Evolutionary conservation across 2,797 vertebrate genomes (phyloP), one percentile per base, ranked within the genome.

Genomic region (Botia almorhae): DNA sequence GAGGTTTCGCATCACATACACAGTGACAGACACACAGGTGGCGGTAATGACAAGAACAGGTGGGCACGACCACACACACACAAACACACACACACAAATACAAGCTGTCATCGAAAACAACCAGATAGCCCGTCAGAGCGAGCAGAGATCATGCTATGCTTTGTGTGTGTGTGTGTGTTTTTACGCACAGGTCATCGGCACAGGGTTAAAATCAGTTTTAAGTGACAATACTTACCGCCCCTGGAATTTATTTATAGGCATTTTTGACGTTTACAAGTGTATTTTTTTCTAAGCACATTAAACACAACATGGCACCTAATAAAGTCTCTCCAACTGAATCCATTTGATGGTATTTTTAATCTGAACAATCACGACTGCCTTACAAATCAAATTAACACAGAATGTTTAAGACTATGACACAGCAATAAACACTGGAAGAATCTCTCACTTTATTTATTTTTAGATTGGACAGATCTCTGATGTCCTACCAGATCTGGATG

Each of bases 31-130:
- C 51, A 74, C 82, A 64, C 83, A 87, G 85, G 85, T 87, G 83
- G 84, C 16, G 53, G 69, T 71, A 64, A 43, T 84, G 87, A 85
- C 85, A 84, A 81, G 76, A 81, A 82, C 87, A 88, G 81, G 85
- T 82, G 85, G 67, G 75, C 19, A 56, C 36, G 76, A 78, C 76
- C 77, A 81, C 60, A 46, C 73, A 39, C 7, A 29, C 60, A 16
- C 76, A 81, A 36, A 23, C 56, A 10, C 5, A 2, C 7, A 29
- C 60, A 16, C 76, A 81, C 46, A 23, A 50, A 10, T 3, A 2
- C 74, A 69, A 81, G 39, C 82, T 69, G 69, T 69, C 61, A 75
- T 76, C 67, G 60, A 76, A 43, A 69, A 65, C 53, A 79, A 23
- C 63, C 76, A 74, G 76, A 79, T 79, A 63, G 48, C 23, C 58